These are phyloP conservation scores for Acleris emargana DNA, from an alignment of 2,888 invertebrate species.

Conservation along the genomic window DNA sequence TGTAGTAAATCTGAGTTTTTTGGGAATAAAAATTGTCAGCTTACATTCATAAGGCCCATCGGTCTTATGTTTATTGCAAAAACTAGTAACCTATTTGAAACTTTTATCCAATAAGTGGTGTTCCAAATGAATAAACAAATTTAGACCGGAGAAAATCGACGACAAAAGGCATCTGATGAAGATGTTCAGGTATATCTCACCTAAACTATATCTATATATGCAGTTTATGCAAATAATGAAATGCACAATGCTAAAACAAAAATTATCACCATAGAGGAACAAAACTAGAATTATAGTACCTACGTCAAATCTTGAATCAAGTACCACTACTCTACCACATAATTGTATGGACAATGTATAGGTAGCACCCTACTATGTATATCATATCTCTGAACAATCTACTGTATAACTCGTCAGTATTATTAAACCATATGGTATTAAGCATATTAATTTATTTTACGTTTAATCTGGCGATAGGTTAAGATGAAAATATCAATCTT, in stretches of 20 bases:
- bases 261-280: conserved; percentile 3
- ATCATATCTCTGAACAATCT: conserved; percentile 75
- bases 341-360: conserved; percentile 31
- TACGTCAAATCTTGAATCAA: neutral
- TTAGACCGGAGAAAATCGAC: neutral
- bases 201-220: neutral
- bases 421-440: conserved; percentile 76
- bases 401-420: conserved; percentile 75
- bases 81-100: too few species aligned
- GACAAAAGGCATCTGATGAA: neutral
- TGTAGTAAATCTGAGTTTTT: neutral
- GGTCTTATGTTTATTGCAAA: too few species aligned
- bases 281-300: conserved; percentile 1
- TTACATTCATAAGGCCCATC: too few species aligned
- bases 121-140: too few species aligned
- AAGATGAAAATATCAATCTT: conserved; percentile 63
- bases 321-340: neutral
- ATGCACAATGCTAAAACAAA: conserved; percentile 3
- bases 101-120: too few species aligned
- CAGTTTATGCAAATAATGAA: conserved; percentile 22
- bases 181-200: neutral
- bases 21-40: neutral
- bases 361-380: conserved; percentile 50
- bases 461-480: conserved; percentile 65
- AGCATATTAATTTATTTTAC: conserved; percentile 60